phyloP scores from a whole-genome alignment of 2,113 vertebrate genomes.

The Numenius arquata region DNA sequence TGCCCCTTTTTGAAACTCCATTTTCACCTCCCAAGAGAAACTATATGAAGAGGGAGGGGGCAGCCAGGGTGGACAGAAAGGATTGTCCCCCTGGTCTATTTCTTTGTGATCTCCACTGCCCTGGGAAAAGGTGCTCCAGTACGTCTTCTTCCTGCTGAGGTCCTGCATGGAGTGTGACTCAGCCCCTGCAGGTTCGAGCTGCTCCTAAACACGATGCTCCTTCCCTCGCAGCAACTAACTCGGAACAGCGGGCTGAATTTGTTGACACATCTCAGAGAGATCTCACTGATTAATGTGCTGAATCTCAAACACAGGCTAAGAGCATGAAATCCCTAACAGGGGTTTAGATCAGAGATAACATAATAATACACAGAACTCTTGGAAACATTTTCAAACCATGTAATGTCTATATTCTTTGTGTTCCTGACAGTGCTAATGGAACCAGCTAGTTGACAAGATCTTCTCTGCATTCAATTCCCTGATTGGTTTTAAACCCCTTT shows the following conservation, averaged over 20 bases:
- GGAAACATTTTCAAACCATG: constrained; percentile 66
- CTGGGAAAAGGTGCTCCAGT: not conserved
- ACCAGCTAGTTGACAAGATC: constrained; percentile 65
- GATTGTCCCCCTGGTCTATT: not conserved
- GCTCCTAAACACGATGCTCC: not conserved
- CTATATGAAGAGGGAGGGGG: not conserved
- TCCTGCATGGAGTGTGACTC: not conserved
- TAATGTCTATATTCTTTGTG: constrained; percentile 65
- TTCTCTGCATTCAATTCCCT: constrained; percentile 38
- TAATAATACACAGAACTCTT: constrained; percentile 70
- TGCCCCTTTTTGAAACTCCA: not conserved
- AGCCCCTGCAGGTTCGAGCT: not conserved
- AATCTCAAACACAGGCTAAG: constrained; percentile 67
- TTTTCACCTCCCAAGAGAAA: not conserved
- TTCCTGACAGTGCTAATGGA: constrained; percentile 63
- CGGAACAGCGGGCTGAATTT: constrained; percentile 56
- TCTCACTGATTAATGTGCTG: constrained; percentile 66
- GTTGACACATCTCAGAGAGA: constrained; percentile 69
- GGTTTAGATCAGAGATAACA: constrained; percentile 67
- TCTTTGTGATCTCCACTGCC: not conserved
- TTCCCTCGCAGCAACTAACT: constrained; percentile 4
- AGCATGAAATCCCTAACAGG: constrained; percentile 72
- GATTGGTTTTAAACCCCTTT: constrained; percentile 31
- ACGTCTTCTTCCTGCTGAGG: not conserved
- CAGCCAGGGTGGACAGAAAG: not conserved